Evolutionary conservation across 1,140 invertebrate genomes (phyloP).

Genomic region (Hormaphis cornu): DNA sequence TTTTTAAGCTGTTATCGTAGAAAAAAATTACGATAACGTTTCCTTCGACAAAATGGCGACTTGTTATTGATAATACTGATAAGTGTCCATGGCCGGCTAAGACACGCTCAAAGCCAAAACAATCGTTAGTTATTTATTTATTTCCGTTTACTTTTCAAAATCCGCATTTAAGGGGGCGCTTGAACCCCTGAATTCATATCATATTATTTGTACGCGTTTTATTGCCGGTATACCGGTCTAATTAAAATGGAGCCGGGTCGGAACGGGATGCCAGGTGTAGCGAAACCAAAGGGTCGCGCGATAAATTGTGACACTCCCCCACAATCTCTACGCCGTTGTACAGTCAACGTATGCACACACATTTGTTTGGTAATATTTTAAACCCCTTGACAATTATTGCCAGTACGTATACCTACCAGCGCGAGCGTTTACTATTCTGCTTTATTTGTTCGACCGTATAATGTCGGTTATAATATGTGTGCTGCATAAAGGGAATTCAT

Average conservation of each 20-base stretch:
- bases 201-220: conserved; percentile 5
- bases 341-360: neutral
- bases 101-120: too few species aligned
- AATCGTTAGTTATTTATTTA: too few species aligned
- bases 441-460: conserved; percentile 2
- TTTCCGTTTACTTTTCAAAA: too few species aligned
- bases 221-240: conserved; percentile 11
- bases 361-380: conserved; percentile 28
- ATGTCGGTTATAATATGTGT: neutral
- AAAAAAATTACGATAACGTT: too few species aligned
- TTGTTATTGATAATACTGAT: too few species aligned
- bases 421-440: neutral
- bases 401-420: too few species aligned
- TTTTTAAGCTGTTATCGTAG: too few species aligned
- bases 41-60: too few species aligned
- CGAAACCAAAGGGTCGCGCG: neutral
- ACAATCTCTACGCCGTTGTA: neutral
- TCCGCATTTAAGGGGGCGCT: too few species aligned
- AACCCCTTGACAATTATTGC: conserved; percentile 29
- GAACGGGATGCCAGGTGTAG: conserved; percentile 4
- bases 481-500: too few species aligned
- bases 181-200: neutral
- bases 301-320: conserved; percentile 8
- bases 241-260: conserved; percentile 24
- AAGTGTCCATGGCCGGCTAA: too few species aligned